Base-by-base conservation (phyloP, 2,113 vertebrate species). In the Phyllopteryx taeniolatus region DNA sequence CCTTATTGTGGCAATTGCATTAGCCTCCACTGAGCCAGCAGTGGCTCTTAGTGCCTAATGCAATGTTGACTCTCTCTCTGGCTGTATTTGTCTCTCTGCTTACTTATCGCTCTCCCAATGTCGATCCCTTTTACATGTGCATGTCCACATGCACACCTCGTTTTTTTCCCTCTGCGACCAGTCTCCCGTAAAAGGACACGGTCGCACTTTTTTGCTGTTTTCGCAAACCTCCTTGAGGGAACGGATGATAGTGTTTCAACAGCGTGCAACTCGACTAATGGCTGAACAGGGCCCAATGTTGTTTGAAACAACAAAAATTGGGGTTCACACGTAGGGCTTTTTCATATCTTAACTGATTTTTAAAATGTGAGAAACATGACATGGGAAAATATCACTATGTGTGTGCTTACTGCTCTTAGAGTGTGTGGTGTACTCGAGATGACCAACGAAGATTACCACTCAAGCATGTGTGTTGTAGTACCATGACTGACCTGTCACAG, bases 1-100 rank as follows among this genome's bases (percentile, higher is more conserved):
- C 89, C 85, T 93, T 87, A 89, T 89, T 88, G 87, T 89, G 83
- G 87, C 90, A 91, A 92, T 92, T 92, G 88, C 90, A 92, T 93
- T 93, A 93, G 87, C 87, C 90, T 90, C 90, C 84, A 88, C 85
- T 84, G 73, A 87, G 85, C 79, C 63, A 84, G 88, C 86, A 89
- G 86, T 85, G 82, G 88, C 90, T 92, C 87, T 92, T 85, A 89
- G 89, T 86, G 88, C 85, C 88, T 92, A 90, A 91, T 90, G 88
- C 82, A 89, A 86, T 87, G 83, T 78, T 87, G 83, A 82, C 74
- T 82, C 80, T 87, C 79, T 78, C 76, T 22, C 62, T 83, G 79
- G 87, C 71, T 85, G 35, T 79, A 79, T 83, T 71, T 74, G 73
- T 68, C 67, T 66, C 75, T 76, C 74, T 79, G 13, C 59, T 27